Evolutionary conservation across 2,113 vertebrate species (phyloP).

Genomic region (Grallaria varia): DNA sequence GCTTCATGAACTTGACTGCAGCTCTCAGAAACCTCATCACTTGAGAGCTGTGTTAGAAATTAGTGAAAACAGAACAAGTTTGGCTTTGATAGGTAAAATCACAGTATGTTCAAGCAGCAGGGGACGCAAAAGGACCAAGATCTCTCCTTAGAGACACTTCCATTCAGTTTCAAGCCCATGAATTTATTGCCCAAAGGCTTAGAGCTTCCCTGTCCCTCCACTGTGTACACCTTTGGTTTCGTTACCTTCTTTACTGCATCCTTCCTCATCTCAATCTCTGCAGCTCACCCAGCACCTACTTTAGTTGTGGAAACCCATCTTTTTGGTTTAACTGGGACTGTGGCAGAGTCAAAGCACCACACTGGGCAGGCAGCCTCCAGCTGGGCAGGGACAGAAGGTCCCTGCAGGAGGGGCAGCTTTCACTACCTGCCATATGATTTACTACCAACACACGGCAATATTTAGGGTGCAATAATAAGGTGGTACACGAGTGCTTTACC

Average conservation of each 20-base stretch:
- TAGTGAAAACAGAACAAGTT: not conserved
- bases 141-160: not conserved
- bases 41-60: not conserved
- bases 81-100: not conserved
- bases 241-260: not conserved
- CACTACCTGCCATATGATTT: not conserved
- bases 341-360: rapidly evolving
- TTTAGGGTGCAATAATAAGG: conserved; percentile 18
- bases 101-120: not conserved
- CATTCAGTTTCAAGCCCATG: not conserved
- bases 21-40: not conserved
- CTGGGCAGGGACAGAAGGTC: not conserved
- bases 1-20: not conserved
- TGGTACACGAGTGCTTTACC: not conserved
- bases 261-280: not conserved
- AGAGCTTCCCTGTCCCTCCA: not conserved
- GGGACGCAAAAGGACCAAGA: not conserved
- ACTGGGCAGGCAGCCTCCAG: not conserved
- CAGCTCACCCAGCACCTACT: not conserved
- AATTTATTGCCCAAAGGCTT: not conserved
- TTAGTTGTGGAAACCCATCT: not conserved
- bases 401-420: not conserved
- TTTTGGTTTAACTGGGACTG: not conserved
- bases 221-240: rapidly evolving
- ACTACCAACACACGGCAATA: not conserved